Evolutionary conservation across 2,113 vertebrate genomes (phyloP).

Genomic region (Protobothrops flavoviridis): DNA sequence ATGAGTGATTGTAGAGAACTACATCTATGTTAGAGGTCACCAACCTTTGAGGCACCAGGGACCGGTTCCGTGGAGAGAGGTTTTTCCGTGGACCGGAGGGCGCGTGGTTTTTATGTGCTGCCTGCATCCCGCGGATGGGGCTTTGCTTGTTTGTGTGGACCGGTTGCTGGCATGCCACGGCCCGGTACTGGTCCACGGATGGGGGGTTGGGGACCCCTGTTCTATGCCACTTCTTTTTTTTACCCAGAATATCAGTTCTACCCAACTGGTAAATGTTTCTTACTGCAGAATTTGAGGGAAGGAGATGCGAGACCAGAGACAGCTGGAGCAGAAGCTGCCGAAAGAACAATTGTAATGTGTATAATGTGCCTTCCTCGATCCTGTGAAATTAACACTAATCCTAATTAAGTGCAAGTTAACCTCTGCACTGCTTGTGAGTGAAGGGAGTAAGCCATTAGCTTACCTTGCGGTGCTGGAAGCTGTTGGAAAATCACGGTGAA

Average conservation of each 20-base stretch:
- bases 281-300: background rate
- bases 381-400: slow-evolving; percentile 44
- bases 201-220: no score
- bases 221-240: background rate
- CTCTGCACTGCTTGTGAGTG: slow-evolving; percentile 39
- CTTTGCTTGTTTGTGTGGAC: no score
- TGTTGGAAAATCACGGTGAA: slow-evolving; percentile 52
- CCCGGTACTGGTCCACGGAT: no score
- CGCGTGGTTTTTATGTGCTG: no score
- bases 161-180: no score
- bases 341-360: background rate
- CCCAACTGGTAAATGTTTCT: background rate
- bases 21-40: no score
- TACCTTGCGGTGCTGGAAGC: slow-evolving; percentile 34
- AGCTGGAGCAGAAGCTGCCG: background rate
- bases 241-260: background rate
- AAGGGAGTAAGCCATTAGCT: slow-evolving; percentile 47
- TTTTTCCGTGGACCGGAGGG: no score
- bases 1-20: no score
- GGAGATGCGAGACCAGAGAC: background rate
- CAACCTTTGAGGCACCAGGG: no score
- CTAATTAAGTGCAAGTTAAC: slow-evolving; percentile 64
- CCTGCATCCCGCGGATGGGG: no score
- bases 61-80: no score
- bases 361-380: slow-evolving; percentile 3